phyloP scores from a whole-genome alignment of 2,888 invertebrate species.

The Drosophila leonis region DNA sequence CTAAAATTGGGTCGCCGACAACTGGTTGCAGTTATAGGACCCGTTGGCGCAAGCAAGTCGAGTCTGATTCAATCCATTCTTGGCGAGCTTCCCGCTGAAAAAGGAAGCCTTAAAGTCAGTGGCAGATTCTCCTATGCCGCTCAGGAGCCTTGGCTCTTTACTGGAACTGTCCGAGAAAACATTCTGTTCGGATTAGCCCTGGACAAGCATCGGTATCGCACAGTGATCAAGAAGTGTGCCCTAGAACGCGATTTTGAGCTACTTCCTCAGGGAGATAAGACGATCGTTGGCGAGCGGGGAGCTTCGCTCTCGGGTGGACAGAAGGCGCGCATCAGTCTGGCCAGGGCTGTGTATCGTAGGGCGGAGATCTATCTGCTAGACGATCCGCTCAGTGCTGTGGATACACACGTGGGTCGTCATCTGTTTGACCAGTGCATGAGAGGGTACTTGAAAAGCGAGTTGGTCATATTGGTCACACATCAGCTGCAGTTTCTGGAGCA shows the following conservation, averaged over 20 bases:
- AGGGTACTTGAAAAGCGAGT: slow-evolving; percentile 87
- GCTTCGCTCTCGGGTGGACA: slow-evolving; percentile 94
- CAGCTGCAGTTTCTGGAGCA: slow-evolving; percentile 92
- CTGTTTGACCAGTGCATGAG: slow-evolving; percentile 89
- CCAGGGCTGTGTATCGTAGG: slow-evolving; percentile 93
- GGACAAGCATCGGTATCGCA: slow-evolving; percentile 87
- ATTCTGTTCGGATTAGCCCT: slow-evolving; percentile 88
- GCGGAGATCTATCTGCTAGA: slow-evolving; percentile 95
- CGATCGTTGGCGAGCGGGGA: slow-evolving; percentile 92
- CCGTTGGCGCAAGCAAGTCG: slow-evolving; percentile 89
- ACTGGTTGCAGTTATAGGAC: slow-evolving; percentile 89
- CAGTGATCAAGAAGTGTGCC: slow-evolving; percentile 86
- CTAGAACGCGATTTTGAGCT: slow-evolving; percentile 87
- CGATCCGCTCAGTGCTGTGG: slow-evolving; percentile 96
- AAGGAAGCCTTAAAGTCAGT: slow-evolving; percentile 87
- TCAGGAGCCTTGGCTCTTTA: slow-evolving; percentile 94
- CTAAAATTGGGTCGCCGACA: slow-evolving; percentile 88
- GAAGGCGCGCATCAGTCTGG: slow-evolving; percentile 94
- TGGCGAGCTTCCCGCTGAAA: slow-evolving; percentile 86
- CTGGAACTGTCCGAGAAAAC: slow-evolving; percentile 88
- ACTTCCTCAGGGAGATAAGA: slow-evolving; percentile 87
- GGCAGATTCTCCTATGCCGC: slow-evolving; percentile 90
- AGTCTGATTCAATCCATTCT: slow-evolving; percentile 86
- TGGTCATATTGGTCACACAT: slow-evolving; percentile 92
- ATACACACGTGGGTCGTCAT: slow-evolving; percentile 95